Conservation (phyloP, 2,113 vertebrate genomes). For the Zootoca vivipara region DNA sequence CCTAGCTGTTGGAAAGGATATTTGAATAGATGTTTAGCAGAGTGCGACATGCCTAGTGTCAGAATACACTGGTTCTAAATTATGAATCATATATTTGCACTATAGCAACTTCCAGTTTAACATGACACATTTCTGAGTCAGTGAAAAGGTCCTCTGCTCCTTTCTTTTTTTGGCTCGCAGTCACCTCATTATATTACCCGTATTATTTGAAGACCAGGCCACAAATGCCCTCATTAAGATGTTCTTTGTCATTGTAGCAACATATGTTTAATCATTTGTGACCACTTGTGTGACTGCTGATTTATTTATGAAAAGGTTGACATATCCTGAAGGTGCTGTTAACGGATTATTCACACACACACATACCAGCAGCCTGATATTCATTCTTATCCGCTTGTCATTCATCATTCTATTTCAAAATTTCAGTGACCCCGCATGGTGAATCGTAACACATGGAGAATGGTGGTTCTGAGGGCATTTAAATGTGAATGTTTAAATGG, state of each 20-base stretch:
- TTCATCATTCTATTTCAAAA: constrained; percentile 16
- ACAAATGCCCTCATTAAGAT: constrained; percentile 21
- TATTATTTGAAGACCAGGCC: background rate
- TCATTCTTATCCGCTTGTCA: constrained; percentile 15
- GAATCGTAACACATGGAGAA: background rate
- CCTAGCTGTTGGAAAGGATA: background rate
- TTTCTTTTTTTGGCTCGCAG: background rate
- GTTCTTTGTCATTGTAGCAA: constrained; percentile 4
- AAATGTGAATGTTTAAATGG: background rate
- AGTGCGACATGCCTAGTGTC: background rate
- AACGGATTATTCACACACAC: constrained; percentile 11
- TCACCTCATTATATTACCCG: background rate
- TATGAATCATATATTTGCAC: constrained; percentile 4
- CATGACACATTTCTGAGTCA: constrained; percentile 25
- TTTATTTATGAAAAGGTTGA: constrained; percentile 29
- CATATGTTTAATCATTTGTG: constrained; percentile 8
- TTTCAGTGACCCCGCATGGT: background rate
- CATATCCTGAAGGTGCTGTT: constrained; percentile 5
- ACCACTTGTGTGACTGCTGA: constrained; percentile 9
- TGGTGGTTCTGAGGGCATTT: background rate
- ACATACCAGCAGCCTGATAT: background rate
- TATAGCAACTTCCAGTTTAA: constrained; percentile 8
- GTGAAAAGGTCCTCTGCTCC: background rate
- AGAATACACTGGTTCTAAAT: background rate
- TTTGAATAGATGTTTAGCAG: background rate